Evolutionary conservation across 1,140 invertebrate genomes (phyloP).

Genomic region (Acromyrmex charruanus): DNA sequence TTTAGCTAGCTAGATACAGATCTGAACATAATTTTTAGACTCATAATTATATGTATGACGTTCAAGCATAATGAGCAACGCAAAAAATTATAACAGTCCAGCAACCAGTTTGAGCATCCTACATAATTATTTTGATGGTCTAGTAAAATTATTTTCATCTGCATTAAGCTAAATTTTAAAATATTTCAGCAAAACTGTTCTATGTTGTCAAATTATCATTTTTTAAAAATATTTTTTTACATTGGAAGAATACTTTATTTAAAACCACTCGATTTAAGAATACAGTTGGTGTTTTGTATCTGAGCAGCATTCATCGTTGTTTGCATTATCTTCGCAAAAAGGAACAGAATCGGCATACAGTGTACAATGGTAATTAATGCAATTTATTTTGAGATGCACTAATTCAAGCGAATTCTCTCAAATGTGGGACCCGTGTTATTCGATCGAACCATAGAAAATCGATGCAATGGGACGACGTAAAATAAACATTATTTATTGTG

Average conservation of each 20-base stretch:
- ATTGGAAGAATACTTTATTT: not conserved
- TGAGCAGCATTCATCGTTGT: not conserved
- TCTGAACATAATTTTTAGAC: too few species aligned
- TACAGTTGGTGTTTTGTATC: not conserved
- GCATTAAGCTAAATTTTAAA: too few species aligned
- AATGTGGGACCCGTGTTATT: constrained; percentile 16
- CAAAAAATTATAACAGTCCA: too few species aligned
- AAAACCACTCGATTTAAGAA: not conserved
- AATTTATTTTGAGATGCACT: constrained; percentile 45
- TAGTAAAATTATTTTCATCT: too few species aligned
- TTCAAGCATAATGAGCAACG: too few species aligned
- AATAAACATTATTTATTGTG: constrained; percentile 51
- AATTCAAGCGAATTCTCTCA: constrained; percentile 37
- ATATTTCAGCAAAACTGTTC: too few species aligned
- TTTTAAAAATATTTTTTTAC: not conserved
- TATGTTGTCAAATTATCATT: not conserved
- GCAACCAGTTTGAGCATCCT: too few species aligned
- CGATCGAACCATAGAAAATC: not conserved
- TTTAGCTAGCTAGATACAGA: too few species aligned
- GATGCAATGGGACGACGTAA: not conserved
- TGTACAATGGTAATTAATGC: constrained; percentile 18
- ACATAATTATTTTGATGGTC: too few species aligned
- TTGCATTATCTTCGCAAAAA: not conserved
- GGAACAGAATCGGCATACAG: constrained; percentile 6
- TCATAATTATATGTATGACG: too few species aligned